Base-by-base conservation (phyloP, 2,888 invertebrate species). In the Andrena bucephala region DNA sequence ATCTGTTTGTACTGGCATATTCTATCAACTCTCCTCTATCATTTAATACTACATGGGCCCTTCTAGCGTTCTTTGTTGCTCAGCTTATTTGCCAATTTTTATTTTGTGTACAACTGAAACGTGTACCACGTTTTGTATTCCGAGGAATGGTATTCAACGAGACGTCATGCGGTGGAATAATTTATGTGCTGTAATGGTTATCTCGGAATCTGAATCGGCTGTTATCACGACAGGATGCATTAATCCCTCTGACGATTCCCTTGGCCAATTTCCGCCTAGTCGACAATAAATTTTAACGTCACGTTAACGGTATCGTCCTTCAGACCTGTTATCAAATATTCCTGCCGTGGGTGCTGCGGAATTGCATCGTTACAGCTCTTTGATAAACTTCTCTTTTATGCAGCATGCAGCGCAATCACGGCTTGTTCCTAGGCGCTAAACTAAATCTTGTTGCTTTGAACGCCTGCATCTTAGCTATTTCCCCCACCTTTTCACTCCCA, bases 281-380 rank as follows among this genome's bases (percentile, higher is more conserved):
- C 70, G 79, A 74, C 85, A 80, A 91, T 90, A 89, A 91, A 91
- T 91, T 88, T 91, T 87, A 89, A 89, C 75, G 85, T 79, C 85
- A 77, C 75, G 81, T 89, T 86, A 87, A 83, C 82, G 77, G 69
- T 75, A 78, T 69, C 81, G 67, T 77, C 66, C 79, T 77, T 31
- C 42, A 42, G 67, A 63, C 67, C 48, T 78, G 76, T 81, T 88
- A 88, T 86, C 83, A 84, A 84, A 65, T 85, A 81, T 74, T 77
- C 71, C 77, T 76, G 65, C 50, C 59, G 29, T 75, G 80, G 80
- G 69, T 77, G 70, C 65, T 65, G 70, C 27, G 75, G 67, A 73
- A 83, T 81, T 77, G 69, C 72, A 20, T 62, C 57, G 83, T 81
- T 83, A 72, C 57, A 31, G 72, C 63, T 77, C 60, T 81, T 65